Base-by-base conservation (phyloP, 2,113 vertebrate species). In the Dipodomys spectabilis region DNA sequence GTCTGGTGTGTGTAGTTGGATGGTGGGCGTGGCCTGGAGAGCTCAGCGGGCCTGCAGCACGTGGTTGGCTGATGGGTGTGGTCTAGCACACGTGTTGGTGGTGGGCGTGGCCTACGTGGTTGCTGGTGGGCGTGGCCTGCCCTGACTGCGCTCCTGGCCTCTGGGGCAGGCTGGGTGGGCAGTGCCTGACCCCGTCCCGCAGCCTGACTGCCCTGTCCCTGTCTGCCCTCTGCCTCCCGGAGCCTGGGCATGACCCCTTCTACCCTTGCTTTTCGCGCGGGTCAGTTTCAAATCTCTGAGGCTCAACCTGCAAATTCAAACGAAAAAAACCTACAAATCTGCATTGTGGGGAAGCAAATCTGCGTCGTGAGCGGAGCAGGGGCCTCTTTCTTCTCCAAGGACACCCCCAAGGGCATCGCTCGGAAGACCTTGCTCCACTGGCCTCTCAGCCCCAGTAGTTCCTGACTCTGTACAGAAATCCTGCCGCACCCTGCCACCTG, bases 121-220 rank as follows among this genome's bases (percentile, higher is more conserved):
- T 49, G 49, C 39, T 49, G 49, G 49, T 49, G 49, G 49, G 49
- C 49, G 49, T 49, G 49, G 49, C 49, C 49, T 49, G 49, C 1
- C 49, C 12, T 39, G 8, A 12, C 49, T 49, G 49, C 9, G 12
- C 49, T 49, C 49, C 49, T 49, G 12, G 53, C 53, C 15, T 18
- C 53, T 57, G 49, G 49, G 8, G 49, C 45, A 23, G 0, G 12
- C 10, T 23, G 57, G 1, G n/a, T 64, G n/a, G 13, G 57, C 13
- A 11, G 0, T 9, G 53, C 12, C 1, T 1, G 2, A 6, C 57
- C 62, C 1, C 30, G 10, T 45, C 20, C 8, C 5, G 7, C 9
- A 7, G 44, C 12, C 49, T 72, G 44, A n/a, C 18, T 10, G 49
- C 23, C 19, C 69, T 22, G 27, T 20, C 53, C 35, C 39, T n/a